Conservation (phyloP, 2,113 vertebrate genomes). For the Setophaga kirtlandii region DNA sequence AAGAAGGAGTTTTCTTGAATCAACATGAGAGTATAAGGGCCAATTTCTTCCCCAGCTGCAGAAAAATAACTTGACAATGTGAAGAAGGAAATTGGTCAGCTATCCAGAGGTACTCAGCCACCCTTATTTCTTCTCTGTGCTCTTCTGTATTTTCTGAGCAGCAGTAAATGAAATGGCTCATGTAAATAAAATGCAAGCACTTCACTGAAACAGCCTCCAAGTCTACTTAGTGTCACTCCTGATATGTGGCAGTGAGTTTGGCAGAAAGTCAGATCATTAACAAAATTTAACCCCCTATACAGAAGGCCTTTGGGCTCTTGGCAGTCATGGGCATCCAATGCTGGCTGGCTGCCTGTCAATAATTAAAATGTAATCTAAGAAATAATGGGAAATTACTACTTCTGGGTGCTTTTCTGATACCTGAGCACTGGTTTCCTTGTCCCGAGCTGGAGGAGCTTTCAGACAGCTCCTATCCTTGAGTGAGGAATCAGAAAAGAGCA, state of each 20-base stretch:
- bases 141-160: not conserved
- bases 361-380: conserved; percentile 48
- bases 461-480: not conserved
- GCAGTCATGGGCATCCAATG: not conserved
- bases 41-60: not conserved
- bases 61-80: not conserved
- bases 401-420: conserved; percentile 22
- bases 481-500: not conserved
- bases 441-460: not conserved
- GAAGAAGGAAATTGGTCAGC: not conserved
- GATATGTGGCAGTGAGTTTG: not conserved
- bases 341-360: not conserved
- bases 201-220: conserved; percentile 8
- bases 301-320: not conserved
- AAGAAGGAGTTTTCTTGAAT: not conserved
- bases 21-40: not conserved
- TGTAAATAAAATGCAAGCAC: conserved; percentile 10
- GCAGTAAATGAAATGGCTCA: not conserved
- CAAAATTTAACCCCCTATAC: not conserved
- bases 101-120: not conserved
- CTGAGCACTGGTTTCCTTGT: not conserved
- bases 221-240: not conserved
- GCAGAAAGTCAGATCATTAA: conserved; percentile 25
- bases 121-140: not conserved
- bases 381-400: conserved; percentile 28